Percentiles rank a stretch among this genome's conserved stretches.
phyloP scores from a whole-genome alignment of 2,113 vertebrate species.

The Petroica traversi region DNA sequence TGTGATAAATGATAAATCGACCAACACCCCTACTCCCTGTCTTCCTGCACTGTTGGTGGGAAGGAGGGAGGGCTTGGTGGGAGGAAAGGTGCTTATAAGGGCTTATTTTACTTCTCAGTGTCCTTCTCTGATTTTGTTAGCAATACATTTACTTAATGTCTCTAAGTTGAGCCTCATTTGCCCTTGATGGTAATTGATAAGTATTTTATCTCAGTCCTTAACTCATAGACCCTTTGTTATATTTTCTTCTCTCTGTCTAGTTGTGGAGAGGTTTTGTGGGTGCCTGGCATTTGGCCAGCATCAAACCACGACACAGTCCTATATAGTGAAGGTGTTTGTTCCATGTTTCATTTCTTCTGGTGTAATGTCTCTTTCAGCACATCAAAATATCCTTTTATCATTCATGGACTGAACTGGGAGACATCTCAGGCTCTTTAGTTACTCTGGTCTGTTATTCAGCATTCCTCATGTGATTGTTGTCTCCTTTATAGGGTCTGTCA shows the following conservation, averaged over 20 bases:
- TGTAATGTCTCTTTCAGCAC: neutral
- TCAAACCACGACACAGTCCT: neutral
- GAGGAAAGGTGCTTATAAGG: neutral
- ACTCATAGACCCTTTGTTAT: too few relatives aligned
- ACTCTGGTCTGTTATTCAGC: neutral
- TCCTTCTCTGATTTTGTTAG: neutral
- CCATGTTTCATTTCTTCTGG: neutral
- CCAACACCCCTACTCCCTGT: neutral
- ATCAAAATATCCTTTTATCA: neutral
- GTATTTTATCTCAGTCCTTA: neutral
- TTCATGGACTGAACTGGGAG: neutral
- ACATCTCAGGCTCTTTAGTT: neutral
- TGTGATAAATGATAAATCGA: neutral
- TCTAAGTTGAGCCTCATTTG: neutral
- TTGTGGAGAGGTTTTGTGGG: neutral
- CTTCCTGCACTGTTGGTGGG: fast-evolving
- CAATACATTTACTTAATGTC: neutral
- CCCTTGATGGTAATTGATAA: neutral
- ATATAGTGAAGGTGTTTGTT: neutral
- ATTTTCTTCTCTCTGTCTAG: neutral
- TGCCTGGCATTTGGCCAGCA: neutral
- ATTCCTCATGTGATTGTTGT: fast-evolving
- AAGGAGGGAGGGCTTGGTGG: neutral
- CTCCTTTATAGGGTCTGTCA: neutral
- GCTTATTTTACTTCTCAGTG: neutral